Evolutionary conservation across 2,797 vertebrate genomes (phyloP), one percentile per base, ranked within the genome.

Genomic region (Anguilla pacifica): DNA sequence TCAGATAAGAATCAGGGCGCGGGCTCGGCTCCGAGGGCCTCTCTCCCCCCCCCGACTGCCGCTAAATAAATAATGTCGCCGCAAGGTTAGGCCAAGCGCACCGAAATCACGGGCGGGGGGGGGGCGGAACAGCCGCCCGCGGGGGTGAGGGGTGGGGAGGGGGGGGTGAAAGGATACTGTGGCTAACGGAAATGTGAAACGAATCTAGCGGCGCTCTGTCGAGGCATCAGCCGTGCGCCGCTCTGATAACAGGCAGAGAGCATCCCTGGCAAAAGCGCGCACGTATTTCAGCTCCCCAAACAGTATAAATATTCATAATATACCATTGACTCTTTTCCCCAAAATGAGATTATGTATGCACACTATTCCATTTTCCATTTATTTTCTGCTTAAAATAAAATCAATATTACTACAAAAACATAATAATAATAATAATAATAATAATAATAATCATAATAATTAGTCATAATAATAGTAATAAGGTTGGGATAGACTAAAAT

Each of bases 1-100:
- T 88, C 74, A 59, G 90, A 88, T 89, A 88, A 82, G 74, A 51
- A 85, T 85, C 87, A 85, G 88, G 86, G 43, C 83, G 82, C 43
- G 4, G 72, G 82, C 53, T 85, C 39, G 61, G 51, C 22, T 72
- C 85, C 51, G 85, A 64, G 64, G 59, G 43, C n/a, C 15, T 74
- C 84, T 77, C 55, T 81, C 15, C 28, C 53, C 51, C 74, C 28
- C 28, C 9, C 6, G 43, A 28, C 53, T 84, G 84, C 67, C 84
- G 89, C 57, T 90, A 89, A 90, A 87, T 89, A 90, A 90, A 89
- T 90, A 90, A 90, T 88, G 82, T n/a, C 53, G 6, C 86, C 86
- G 87, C 87, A 89, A 89, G 82, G 87, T 90, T 89, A 84, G 85
- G 82, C 49, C 72, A 89, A 84, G 85, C 85, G 51, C 83, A 82